Evolutionary conservation across 2,113 vertebrate species (phyloP).

Genomic region (Panthera leo): DNA sequence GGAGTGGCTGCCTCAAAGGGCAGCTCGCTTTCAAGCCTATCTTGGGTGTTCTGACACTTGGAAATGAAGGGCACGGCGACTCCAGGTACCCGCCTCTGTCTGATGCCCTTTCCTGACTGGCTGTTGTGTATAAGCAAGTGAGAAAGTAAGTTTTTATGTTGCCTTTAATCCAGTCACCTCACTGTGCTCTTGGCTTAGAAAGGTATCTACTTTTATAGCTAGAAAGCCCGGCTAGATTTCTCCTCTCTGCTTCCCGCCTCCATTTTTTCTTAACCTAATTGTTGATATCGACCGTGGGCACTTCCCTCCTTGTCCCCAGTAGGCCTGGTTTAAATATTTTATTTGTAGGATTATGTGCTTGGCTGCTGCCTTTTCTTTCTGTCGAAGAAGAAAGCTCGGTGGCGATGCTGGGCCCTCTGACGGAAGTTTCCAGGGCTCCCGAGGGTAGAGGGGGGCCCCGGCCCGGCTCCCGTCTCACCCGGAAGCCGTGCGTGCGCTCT

Average conservation of each 20-base stretch:
- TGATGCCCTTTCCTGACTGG: not conserved
- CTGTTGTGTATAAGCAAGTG: not conserved
- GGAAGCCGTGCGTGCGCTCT: not conserved
- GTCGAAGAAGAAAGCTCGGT: not conserved
- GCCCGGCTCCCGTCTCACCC: not conserved
- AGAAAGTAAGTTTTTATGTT: not conserved
- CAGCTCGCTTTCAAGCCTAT: not conserved
- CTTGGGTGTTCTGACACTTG: not conserved
- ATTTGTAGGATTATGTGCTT: not conserved
- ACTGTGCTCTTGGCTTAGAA: not conserved
- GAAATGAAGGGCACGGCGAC: not conserved
- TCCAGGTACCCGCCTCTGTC: not conserved
- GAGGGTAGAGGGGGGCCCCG: not conserved
- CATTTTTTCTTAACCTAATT: too few relatives aligned
- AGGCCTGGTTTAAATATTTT: not conserved
- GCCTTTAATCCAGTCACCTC: not conserved
- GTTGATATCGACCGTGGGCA: not conserved
- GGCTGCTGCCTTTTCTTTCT: not conserved
- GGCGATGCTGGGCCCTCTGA: not conserved
- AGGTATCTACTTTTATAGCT: not conserved
- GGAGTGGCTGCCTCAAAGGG: not conserved
- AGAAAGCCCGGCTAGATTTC: not conserved
- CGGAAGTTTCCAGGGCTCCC: too few relatives aligned
- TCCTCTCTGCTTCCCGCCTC: too few relatives aligned
- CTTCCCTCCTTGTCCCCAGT: not conserved